Base-by-base conservation (phyloP, 2,797 vertebrate species). In the Sebastes hubbsi region DNA sequence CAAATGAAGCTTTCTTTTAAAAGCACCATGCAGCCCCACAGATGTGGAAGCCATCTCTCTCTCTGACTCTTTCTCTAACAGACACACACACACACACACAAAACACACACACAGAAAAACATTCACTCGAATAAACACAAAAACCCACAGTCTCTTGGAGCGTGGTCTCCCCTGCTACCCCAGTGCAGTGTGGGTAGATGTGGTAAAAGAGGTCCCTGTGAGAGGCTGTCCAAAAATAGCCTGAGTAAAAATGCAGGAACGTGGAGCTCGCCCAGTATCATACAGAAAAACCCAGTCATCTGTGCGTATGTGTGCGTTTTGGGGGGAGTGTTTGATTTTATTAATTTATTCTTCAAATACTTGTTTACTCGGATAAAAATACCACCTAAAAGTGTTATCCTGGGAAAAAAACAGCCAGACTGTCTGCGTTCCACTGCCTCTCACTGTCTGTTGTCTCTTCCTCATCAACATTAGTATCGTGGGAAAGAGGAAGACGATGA, bases 141-240 rank as follows among this genome's bases (percentile, higher is more conserved):
- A 89, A 92, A 91, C 73, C 87, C 90, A 89, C 91, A 93, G 89
- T 93, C 89, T 93, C 88, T 90, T 62, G 89, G 93, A 92, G 91
- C 91, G 92, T 79, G 88, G 93, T 90, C 88, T 92, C 86, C 91
- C 86, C 91, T 91, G 74, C 80, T 90, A 22, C 91, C 87, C 90
- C 74, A 61, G 85, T 94, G 94, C 94, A 94, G 16, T 93, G 79
- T 94, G 92, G 93, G 93, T 94, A 93, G 83, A 78, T 93, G 91
- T 88, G 91, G 93, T 94, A 89, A 93, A 93, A 91, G 86, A 93
- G 80, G 90, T 91, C 91, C 90, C 92, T 93, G 86, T 94, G 87
- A 91, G 88, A 90, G 87, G 80, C 74, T 82, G 87, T 86, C 88
- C 91, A 90, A 83, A 94, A 93, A 94, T 94, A 94, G 91, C 91